Evolutionary conservation across 30 jellyfish, hydroid and myxozoan species (phyloP), one percentile per base, ranked within the genome.

Genomic region (Chrysaora quinquecirrha): DNA sequence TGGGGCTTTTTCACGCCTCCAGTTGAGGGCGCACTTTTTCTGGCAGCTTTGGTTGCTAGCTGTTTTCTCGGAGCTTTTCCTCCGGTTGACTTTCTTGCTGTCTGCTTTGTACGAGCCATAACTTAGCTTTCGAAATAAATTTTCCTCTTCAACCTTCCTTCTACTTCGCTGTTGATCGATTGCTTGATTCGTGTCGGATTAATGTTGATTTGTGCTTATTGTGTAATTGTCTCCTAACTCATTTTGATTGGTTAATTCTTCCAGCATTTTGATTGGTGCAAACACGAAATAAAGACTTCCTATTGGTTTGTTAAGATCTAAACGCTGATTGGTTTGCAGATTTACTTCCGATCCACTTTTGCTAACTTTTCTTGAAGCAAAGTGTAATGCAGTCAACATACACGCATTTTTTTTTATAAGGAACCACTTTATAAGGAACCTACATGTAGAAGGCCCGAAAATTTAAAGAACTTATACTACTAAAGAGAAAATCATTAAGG

Each of bases 1-100:
- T 95, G 99, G 4, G 99, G 97, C 68, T 95, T 95, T 58, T 95
- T 95, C 21, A 95, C 97, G 46, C 99, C 99, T 48, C 99, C 99
- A 43, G 99, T 89, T 31, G 98, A 78, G 22, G 99, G 99, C 0
- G 97, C 98, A 71, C 99, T 89, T 78, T 95, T 95, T 46, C 98
- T 56, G 3, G 99, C 97, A 18, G 99, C 97, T 76, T 95, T 95
- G 10, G 99, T 95, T 18, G 99, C 99, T 10, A 95, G 95, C 88
- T 95, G 99, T 71, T 95, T 95, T 22, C 99, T 82, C 34, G 99
- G 99, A 22, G 99, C 99, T 83, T 94, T 94, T 48, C 97, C 99
- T 75, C 99, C 99, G 20, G 99, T 90, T 4, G 99, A 89, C 79
- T 95, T 95, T 64, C 99, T 89, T 18, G 99, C 99, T 24, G 99